A percentile compares a stretch with the other conserved stretches of the same genome.
phyloP scores from a whole-genome alignment of 1,140 invertebrate species.

The Bradysia coprophila region DNA sequence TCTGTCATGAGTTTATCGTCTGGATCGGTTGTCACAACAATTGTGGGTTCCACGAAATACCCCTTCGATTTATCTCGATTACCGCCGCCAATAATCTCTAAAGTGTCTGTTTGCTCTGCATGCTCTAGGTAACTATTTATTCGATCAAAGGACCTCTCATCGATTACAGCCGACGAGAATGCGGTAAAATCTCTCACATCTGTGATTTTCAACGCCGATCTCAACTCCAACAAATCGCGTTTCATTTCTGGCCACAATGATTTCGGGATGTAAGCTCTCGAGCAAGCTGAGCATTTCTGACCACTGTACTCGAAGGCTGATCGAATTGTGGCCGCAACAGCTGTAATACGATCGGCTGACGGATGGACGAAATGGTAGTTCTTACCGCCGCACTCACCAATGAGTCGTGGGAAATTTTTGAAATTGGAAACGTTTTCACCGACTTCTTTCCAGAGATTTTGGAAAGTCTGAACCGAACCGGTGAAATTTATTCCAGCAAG shows the following conservation, averaged over 20 bases:
- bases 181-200: conserved; percentile 65
- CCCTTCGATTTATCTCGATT: conserved; percentile 72
- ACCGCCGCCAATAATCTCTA: conserved; percentile 78
- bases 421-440: conserved; percentile 80
- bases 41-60: conserved; percentile 92
- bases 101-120: conserved; percentile 59
- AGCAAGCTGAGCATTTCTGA: conserved; percentile 98
- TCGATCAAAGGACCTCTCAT: conserved; percentile 79
- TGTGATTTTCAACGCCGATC: conserved; percentile 59
- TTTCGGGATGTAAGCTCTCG: conserved; percentile 84
- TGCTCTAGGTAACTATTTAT: conserved; percentile 82
- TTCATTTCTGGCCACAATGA: conserved; percentile 54
- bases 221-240: conserved; percentile 5
- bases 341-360: conserved; percentile 70
- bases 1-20: conserved; percentile 81
- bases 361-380: conserved; percentile 97
- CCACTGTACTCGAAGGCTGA: conserved; percentile 93
- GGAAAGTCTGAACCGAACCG: conserved; percentile 90
- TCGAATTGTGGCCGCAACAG: conserved; percentile 68
- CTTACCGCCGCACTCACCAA: conserved; percentile 96
- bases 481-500: conserved; percentile 96
- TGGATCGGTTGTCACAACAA: conserved; percentile 74
- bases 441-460: conserved; percentile 81
- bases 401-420: conserved; percentile 78
- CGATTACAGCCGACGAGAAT: conserved; percentile 91